Evolutionary conservation across 2,113 vertebrate genomes (phyloP).

Genomic region (Bothrops jararaca): DNA sequence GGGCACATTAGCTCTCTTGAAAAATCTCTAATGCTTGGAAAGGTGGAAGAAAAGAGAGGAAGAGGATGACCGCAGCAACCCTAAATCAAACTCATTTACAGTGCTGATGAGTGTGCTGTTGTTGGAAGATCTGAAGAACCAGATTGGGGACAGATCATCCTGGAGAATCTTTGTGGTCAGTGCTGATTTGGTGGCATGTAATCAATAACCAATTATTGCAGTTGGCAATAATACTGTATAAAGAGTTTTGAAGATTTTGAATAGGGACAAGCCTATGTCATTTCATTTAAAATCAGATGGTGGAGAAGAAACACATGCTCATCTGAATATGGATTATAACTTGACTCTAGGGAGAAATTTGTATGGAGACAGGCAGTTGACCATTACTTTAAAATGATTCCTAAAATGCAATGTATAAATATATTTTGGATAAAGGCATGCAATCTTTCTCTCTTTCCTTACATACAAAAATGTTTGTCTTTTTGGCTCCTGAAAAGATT

Average conservation of each 20-base stretch:
- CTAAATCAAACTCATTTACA: neutral
- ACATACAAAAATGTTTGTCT: slow-evolving; percentile 47
- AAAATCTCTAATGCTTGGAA: neutral
- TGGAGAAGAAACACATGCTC: slow-evolving; percentile 60
- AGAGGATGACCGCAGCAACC: neutral
- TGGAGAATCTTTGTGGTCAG: neutral
- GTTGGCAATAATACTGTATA: neutral
- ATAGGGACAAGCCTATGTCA: slow-evolving; percentile 31
- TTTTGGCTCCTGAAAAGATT: slow-evolving; percentile 65
- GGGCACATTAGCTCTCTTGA: neutral
- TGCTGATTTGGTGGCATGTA: neutral
- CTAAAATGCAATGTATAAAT: slow-evolving; percentile 67
- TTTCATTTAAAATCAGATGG: slow-evolving; percentile 37
- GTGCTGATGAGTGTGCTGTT: neutral
- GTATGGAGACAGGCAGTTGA: slow-evolving; percentile 66
- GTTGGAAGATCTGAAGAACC: neutral
- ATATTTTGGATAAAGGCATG: slow-evolving; percentile 45
- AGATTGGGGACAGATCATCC: neutral
- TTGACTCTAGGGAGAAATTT: slow-evolving; percentile 61
- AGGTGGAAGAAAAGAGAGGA: neutral
- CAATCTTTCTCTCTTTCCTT: neutral
- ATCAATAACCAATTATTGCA: neutral
- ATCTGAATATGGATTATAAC: slow-evolving; percentile 63
- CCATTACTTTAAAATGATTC: slow-evolving; percentile 57
- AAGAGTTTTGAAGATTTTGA: neutral